These are phyloP conservation scores for Drosophila bipectinata DNA, from an alignment of 1,140 invertebrate species.

Conservation along the genomic window DNA sequence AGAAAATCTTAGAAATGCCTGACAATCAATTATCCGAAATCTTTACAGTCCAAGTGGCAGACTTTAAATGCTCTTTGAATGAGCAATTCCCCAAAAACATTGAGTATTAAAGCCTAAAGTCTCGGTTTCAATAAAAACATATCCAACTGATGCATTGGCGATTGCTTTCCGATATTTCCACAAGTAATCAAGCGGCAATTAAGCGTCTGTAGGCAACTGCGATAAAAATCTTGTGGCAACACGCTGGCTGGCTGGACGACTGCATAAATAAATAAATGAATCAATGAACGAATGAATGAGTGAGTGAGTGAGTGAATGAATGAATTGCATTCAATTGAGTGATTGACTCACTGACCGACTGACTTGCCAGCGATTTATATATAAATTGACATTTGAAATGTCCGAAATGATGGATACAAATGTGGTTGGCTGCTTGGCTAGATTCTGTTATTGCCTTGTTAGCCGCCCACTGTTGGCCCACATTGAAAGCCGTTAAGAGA, in stretches of 20 bases:
- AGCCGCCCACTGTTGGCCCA: conserved; percentile 72
- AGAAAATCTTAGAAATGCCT: conserved; percentile 34
- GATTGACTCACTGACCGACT: conserved; percentile 48
- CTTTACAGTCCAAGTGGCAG: conserved; percentile 4
- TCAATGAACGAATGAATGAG: conserved; percentile 25
- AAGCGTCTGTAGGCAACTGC: conserved; percentile 61
- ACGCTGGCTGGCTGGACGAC: conserved; percentile 47
- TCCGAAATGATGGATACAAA: conserved; percentile 66
- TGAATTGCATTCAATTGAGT: conserved; percentile 27
- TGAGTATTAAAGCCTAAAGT: neutral
- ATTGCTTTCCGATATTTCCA: conserved; percentile 41
- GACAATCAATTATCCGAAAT: conserved; percentile 70
- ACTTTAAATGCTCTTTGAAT: no score
- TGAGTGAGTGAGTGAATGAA: no score
- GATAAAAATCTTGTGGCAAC: conserved; percentile 73
- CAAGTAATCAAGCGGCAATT: conserved; percentile 72
- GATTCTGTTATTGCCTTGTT: conserved; percentile 60
- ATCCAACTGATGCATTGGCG: neutral
- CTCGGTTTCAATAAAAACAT: neutral
- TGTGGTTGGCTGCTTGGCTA: conserved; percentile 40
- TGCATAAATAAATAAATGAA: conserved; percentile 45
- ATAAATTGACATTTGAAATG: conserved; percentile 76
- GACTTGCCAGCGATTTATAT: conserved; percentile 32
- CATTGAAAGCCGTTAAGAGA: conserved; percentile 28
- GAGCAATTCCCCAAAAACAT: no score